A percentile compares a stretch with the other conserved stretches of the same genome.
Conservation (phyloP, 2,888 invertebrate genomes). For the Cabera pusaria region DNA sequence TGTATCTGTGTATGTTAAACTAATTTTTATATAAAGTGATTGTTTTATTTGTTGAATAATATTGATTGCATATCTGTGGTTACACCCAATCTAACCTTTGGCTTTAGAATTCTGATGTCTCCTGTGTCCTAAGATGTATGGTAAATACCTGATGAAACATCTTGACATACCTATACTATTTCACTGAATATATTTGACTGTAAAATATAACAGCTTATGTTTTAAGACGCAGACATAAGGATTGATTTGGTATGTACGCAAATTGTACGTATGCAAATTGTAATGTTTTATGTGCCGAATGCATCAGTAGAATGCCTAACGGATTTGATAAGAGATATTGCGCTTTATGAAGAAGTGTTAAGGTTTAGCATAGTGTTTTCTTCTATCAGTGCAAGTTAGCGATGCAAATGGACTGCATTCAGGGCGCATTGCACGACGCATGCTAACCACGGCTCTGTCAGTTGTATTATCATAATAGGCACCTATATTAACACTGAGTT, state of each 20-base stretch:
- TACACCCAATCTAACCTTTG: slow-evolving; percentile 11
- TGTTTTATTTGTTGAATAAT: too few species aligned
- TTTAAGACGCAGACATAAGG: slow-evolving; percentile 11
- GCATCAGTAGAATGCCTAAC: slow-evolving; percentile 1
- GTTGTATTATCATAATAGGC: slow-evolving; percentile 32
- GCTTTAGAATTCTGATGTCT: slow-evolving; percentile 5
- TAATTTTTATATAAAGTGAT: too few species aligned
- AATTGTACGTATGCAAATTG: slow-evolving; percentile 2
- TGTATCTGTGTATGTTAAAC: too few species aligned
- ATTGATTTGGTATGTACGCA: slow-evolving; percentile 8
- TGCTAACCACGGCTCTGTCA: slow-evolving; percentile 27
- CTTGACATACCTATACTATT: slow-evolving; percentile 19
- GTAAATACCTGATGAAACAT: slow-evolving; percentile 12
- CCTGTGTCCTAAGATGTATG: slow-evolving; percentile 6
- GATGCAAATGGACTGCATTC: slow-evolving; percentile 48
- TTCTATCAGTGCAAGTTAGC: slow-evolving; percentile 29
- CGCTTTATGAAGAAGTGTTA: slow-evolving; percentile 15
- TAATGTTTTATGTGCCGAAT: slow-evolving; percentile 4
- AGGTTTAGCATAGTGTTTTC: slow-evolving; percentile 11
- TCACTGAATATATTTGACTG: slow-evolving; percentile 14
- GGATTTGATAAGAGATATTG: neutral
- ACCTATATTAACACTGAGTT: slow-evolving; percentile 21
- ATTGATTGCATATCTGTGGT: too few species aligned
- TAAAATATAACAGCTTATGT: slow-evolving; percentile 1
- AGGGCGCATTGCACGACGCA: slow-evolving; percentile 42